Percentiles rank a stretch among this genome's conserved stretches.
Conservation (phyloP, 2,113 vertebrate species). For the Sphaerodactylus townsendi region DNA sequence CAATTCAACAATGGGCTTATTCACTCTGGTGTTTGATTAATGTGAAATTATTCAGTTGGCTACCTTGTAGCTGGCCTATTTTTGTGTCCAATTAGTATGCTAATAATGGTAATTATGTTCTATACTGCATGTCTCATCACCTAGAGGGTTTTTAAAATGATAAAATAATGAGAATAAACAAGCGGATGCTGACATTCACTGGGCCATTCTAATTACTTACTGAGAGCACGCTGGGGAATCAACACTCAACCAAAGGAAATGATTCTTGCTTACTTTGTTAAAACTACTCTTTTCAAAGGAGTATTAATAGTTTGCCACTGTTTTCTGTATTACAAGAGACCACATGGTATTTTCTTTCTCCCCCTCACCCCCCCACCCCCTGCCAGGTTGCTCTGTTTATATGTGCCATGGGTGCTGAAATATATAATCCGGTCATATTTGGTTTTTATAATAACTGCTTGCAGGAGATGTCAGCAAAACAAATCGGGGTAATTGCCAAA, state of each 20-base stretch:
- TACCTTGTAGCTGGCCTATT: constrained; percentile 90
- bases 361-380: constrained; percentile 2
- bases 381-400: constrained; percentile 53
- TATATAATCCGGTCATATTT: constrained; percentile 65
- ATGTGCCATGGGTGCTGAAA: constrained; percentile 19
- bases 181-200: constrained; percentile 88
- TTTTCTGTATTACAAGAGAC: constrained; percentile 69
- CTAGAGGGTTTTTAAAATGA: constrained; percentile 93
- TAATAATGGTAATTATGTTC: constrained; percentile 93
- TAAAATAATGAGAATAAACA: constrained; percentile 95
- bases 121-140: constrained; percentile 89
- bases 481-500: constrained; percentile 61
- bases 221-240: constrained; percentile 84
- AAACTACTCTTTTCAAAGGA: constrained; percentile 78
- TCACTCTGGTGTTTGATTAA: constrained; percentile 87
- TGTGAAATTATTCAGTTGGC: constrained; percentile 90
- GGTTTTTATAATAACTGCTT: constrained; percentile 63
- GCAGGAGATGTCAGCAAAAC: constrained; percentile 55
- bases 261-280: constrained; percentile 81
- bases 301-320: constrained; percentile 73
- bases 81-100: constrained; percentile 93
- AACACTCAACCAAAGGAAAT: constrained; percentile 79
- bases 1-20: constrained; percentile 83
- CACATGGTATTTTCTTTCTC: constrained; percentile 54
- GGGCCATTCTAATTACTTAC: constrained; percentile 89